Conservation (phyloP, 2,797 vertebrate genomes). For the Sebastes glaucus region DNA sequence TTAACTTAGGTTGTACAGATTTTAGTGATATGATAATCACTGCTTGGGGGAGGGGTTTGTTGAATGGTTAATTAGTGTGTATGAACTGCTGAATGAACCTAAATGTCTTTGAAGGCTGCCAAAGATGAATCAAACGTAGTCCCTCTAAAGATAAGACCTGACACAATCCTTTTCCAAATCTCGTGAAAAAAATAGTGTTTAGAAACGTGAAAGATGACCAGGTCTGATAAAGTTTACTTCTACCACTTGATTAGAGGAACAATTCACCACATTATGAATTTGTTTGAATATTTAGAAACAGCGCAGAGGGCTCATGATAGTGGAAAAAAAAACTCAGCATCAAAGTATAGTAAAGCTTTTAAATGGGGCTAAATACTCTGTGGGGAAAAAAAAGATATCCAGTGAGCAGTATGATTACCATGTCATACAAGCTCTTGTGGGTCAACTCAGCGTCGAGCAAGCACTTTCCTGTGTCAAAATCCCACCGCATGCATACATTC, state of each 20-base stretch:
- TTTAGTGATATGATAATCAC: too few relatives aligned
- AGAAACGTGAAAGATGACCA: neutral
- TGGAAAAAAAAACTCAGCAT: neutral
- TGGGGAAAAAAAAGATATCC: conserved; percentile 6
- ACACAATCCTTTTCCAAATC: neutral
- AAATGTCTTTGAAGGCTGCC: neutral
- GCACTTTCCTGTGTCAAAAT: conserved; percentile 29
- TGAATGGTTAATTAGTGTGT: neutral
- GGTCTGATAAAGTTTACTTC: neutral
- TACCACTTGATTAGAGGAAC: neutral
- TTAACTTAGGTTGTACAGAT: too few relatives aligned
- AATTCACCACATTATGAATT: conserved; percentile 3
- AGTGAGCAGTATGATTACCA: conserved; percentile 26
- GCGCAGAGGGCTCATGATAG: neutral
- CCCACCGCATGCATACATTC: conserved; percentile 51
- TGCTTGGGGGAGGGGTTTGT: neutral
- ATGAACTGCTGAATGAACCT: neutral
- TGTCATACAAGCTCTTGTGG: conserved; percentile 51
- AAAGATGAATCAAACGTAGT: neutral
- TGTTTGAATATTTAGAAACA: conserved; percentile 26
- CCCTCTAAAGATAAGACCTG: neutral
- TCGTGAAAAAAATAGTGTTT: neutral
- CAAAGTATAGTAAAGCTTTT: conserved; percentile 17
- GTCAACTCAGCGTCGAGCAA: conserved; percentile 7
- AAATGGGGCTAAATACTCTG: conserved; percentile 23